These are phyloP conservation scores for Rhynchonycteris naso DNA, from an alignment of 2,797 vertebrate species.

Conservation along the genomic window DNA sequence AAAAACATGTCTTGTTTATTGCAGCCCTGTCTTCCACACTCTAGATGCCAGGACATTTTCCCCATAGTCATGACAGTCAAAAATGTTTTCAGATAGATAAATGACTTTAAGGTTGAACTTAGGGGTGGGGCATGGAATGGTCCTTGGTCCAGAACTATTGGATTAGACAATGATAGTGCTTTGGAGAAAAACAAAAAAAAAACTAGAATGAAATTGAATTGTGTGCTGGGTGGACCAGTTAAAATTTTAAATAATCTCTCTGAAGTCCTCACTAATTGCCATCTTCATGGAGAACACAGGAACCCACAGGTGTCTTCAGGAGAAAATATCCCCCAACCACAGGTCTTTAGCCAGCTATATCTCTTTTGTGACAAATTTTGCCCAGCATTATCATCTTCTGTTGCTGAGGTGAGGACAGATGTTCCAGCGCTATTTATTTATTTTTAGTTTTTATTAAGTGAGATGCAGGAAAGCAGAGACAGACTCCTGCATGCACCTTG, in stretches of 20 bases:
- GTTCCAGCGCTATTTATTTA: not conserved
- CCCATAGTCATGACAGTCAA: not conserved
- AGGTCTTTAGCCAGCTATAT: not conserved
- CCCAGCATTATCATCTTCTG: not conserved
- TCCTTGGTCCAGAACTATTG: not conserved
- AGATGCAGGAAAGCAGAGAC: too few species aligned
- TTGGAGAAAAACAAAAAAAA: not conserved
- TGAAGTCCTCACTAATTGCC: not conserved
- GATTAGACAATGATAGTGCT: not conserved
- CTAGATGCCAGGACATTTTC: not conserved
- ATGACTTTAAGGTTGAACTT: not conserved
- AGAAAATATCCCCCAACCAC: not conserved
- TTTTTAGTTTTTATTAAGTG: too few species aligned
- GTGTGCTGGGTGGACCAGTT: not conserved
- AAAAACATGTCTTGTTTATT: not conserved
- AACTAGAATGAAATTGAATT: not conserved
- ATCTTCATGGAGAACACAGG: not conserved
- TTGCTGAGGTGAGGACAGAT: not conserved
- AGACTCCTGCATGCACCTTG: too few species aligned
- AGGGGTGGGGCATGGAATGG: not conserved
- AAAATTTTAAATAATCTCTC: not conserved
- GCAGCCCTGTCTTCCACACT: not conserved
- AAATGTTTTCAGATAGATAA: not conserved
- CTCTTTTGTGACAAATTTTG: not conserved
- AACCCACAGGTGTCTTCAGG: not conserved